phyloP scores from a whole-genome alignment of 2,888 invertebrate genomes.

The Penaeus monodon region DNA sequence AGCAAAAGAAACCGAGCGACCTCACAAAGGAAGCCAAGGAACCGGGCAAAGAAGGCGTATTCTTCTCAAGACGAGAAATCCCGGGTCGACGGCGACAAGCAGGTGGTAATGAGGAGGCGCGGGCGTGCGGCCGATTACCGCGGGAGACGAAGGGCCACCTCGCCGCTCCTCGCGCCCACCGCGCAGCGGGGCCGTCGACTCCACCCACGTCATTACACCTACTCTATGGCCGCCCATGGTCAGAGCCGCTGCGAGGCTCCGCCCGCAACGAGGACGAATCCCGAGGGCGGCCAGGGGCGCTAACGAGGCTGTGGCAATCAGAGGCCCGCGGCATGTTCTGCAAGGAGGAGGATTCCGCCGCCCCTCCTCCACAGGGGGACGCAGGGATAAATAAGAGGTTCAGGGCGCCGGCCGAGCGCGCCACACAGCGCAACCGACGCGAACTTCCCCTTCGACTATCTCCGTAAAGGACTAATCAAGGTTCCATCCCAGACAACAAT shows the following conservation, averaged over 20 bases:
- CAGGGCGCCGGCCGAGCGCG: background rate
- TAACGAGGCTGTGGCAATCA: too few species aligned
- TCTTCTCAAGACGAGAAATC: too few species aligned
- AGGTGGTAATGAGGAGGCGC: too few species aligned
- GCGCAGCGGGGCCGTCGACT: constrained; percentile 1
- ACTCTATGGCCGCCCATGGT: constrained; percentile 9
- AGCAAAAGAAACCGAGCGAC: too few species aligned
- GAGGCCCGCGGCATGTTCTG: background rate
- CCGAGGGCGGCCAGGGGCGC: background rate
- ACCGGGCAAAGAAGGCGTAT: too few species aligned
- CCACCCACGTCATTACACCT: background rate
- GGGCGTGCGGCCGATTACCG: too few species aligned
- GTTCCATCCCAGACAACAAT: constrained; percentile 36
- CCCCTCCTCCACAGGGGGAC: background rate
- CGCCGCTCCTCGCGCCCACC: too few species aligned
- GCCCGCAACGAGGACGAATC: background rate
- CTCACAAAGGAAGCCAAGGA: too few species aligned
- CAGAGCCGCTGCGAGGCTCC: background rate
- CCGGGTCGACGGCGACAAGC: too few species aligned
- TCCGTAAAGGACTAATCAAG: constrained; percentile 45
- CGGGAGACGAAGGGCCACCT: background rate
- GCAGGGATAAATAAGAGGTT: too few species aligned
- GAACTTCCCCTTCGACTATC: constrained; percentile 30
- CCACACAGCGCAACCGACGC: constrained; percentile 20
- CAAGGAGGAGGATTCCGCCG: background rate